Evolutionary conservation across 2,888 invertebrate genomes (phyloP), one percentile per base, ranked within the genome.

Genomic region (Osedax fenrisi): DNA sequence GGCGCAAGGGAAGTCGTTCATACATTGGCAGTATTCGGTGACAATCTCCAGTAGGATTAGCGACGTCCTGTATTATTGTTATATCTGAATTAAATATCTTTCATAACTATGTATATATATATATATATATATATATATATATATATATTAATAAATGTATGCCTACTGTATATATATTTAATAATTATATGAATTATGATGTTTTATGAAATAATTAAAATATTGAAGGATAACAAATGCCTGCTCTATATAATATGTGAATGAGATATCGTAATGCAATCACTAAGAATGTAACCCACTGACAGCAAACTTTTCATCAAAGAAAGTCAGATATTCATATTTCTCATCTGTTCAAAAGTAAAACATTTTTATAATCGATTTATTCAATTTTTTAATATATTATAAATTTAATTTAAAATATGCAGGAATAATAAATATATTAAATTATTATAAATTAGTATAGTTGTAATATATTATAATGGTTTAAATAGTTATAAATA

Each of bases 1-100:
- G 73, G 92, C 88, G 24, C 90, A 87, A n/a, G 90, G 84, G 74
- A 94, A 87, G 80, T 92, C 89, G 78, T 88, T 88, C 0, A 90
- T 89, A 81, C 90, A 87, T 88, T 85, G 83, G 86, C 94, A 94
- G 84, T 97, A 97, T 84, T 96, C 95, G 77, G 92, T 89, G 79
- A 95, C 88, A 86, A 95, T 91, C 85, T 92, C 90, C 75, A 96
- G 88, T 77, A 97, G 87, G 80, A 94, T 88, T 79, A 96, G 87
- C 25, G 91, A 92, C 27, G 94, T 91, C 41, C 88, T 88, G 79
- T 59, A 76, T 17, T 5, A 17, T n/a, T n/a, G n/a, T n/a, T n/a
- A n/a, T n/a, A n/a, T n/a, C n/a, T n/a, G n/a, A n/a, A n/a, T n/a
- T n/a, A n/a, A n/a, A n/a, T n/a, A n/a, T n/a, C n/a, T n/a, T n/a